Percentiles rank a stretch among this genome's conserved stretches.
Conservation (phyloP, 2,797 vertebrate species). For the Rhabdophis nuchalis region DNA sequence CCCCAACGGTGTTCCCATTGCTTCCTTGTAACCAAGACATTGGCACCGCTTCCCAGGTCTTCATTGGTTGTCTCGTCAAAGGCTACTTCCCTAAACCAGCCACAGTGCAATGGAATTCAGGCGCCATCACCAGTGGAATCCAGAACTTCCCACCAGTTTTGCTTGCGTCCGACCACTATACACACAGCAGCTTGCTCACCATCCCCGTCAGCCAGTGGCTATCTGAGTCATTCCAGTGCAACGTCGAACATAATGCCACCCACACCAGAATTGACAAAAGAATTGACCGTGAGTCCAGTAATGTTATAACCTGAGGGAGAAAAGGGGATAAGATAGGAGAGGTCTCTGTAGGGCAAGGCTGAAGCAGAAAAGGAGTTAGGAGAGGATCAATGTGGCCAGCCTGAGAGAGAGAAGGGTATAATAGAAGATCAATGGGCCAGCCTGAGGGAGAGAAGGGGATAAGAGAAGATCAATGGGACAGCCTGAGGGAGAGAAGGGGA, state of each 20-base stretch:
- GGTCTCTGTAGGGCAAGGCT: too few species aligned
- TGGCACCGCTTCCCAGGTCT: rapidly evolving
- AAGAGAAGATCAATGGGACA: too few species aligned
- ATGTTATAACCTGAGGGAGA: too few species aligned
- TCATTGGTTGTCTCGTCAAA: constrained; percentile 34
- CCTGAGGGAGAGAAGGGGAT: too few species aligned
- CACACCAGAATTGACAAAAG: too few species aligned
- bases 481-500: too few species aligned
- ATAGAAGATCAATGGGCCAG: too few species aligned
- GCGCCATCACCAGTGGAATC: rapidly evolving
- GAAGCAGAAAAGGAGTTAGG: too few species aligned
- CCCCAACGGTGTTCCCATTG: constrained; percentile 22
- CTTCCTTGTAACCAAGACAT: background rate
- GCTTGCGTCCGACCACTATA: rapidly evolving
- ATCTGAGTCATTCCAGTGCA: constrained; percentile 19
- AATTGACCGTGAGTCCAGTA: background rate
- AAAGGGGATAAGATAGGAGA: too few species aligned
- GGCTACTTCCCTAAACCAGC: constrained; percentile 32
- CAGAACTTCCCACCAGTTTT: background rate
- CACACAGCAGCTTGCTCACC: constrained; percentile 19
- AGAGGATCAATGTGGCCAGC: too few species aligned
- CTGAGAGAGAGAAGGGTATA: too few species aligned
- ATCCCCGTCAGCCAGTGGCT: rapidly evolving
- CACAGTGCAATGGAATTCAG: background rate
- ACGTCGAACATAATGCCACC: rapidly evolving